Evolutionary conservation across 2,888 invertebrate genomes (phyloP), one percentile per base, ranked within the genome.

Genomic region (Drosophila merina): DNA sequence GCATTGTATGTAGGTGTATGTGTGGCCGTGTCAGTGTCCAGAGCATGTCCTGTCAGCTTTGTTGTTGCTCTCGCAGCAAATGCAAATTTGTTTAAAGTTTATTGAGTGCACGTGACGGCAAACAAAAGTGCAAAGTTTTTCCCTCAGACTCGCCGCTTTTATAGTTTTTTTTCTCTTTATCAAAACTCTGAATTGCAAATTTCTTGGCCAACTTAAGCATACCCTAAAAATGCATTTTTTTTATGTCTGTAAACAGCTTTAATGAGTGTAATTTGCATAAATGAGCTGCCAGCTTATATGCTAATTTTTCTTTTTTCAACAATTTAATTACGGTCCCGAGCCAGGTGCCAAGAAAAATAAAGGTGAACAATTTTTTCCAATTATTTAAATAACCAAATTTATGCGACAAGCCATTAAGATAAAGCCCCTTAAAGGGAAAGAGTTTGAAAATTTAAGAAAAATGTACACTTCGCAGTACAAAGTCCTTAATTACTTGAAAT

Each of bases 1-100:
- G 69, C 70, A 69, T 49, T 62, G 42, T 56, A 36, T 49, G 25
- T 38, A 44, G 33, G 50, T 66, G 31, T 54, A 52, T 30, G 51
- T 36, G 51, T n/a, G 63, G 62, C 40, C 38, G 42, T 67, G 40
- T 49, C 36, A 47, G 50, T 36, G 50, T 60, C 49, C 54, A 63
- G 57, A 50, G 14, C 50, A 58, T 45, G 45, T 49, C 52, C 14
- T 12, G 26, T 45, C 51, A 26, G 54, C 48, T 33, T 45, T 49
- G 42, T 72, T 52, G 64, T 67, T 72, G 64, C 36, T 36, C 36
- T 48, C 47, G 50, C 70, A 64, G 64, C 78, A 79, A 82, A 87
- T 87, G 85, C 88, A 87, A 88, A 87, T 88, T 88, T 83, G 88
- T 83, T 87, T 76, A 78, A 87, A 86, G 88, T 86, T 87, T 86